Conservation (phyloP, 2,888 invertebrate genomes). For the Drosophila infuscata region DNA sequence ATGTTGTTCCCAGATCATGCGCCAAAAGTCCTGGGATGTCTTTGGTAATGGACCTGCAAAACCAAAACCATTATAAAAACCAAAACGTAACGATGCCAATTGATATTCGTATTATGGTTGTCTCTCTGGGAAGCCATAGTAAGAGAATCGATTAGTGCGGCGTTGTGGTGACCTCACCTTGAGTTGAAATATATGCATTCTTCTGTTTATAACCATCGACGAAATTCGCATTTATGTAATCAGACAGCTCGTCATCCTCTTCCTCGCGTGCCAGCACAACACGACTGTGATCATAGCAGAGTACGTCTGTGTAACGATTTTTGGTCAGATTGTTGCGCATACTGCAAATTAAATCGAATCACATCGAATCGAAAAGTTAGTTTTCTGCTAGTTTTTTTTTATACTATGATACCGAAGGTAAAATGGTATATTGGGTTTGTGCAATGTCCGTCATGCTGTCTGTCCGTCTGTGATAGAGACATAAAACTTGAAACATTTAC, state of each 20-base stretch:
- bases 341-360: slow-evolving; percentile 81
- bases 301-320: slow-evolving; percentile 97
- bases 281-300: slow-evolving; percentile 97
- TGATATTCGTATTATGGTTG: not conserved
- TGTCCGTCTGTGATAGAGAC: too few relatives aligned
- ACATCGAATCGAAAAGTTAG: not conserved
- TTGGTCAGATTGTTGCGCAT: slow-evolving; percentile 91
- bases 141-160: slow-evolving; percentile 4
- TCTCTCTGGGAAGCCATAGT: slow-evolving; percentile 32
- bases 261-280: slow-evolving; percentile 92
- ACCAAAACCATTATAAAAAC: not conserved
- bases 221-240: slow-evolving; percentile 99
- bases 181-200: slow-evolving; percentile 98
- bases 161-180: slow-evolving; percentile 88
- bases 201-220: slow-evolving; percentile 99
- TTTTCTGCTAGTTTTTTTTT: too few relatives aligned
- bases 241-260: slow-evolving; percentile 90
- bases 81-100: slow-evolving; percentile 1
- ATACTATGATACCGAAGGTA: too few relatives aligned
- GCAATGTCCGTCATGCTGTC: too few relatives aligned
- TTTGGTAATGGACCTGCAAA: slow-evolving; percentile 94
- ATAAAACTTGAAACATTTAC: too few relatives aligned
- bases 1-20: slow-evolving; percentile 99
- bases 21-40: slow-evolving; percentile 98
- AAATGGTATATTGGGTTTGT: too few relatives aligned